Conservation (phyloP, 2,113 vertebrate species). For the Candoia aspera region DNA sequence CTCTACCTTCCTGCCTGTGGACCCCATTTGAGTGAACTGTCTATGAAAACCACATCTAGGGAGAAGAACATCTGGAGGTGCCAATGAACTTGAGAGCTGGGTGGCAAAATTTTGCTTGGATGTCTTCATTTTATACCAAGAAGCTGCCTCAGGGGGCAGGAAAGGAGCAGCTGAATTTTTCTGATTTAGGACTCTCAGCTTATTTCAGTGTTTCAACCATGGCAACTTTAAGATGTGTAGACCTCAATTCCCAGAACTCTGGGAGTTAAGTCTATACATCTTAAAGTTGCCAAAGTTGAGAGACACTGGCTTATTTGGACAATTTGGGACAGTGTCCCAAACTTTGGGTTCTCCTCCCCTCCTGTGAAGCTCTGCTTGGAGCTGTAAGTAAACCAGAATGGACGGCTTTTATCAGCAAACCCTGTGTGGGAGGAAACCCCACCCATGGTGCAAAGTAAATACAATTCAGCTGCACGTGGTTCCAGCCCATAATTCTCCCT, state of each 20-base stretch:
- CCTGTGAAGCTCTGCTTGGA: background rate
- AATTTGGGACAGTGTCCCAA: background rate
- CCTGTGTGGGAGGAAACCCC: too few species aligned
- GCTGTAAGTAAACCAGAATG: background rate
- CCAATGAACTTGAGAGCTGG: background rate
- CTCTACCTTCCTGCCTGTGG: too few species aligned
- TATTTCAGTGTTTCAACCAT: background rate
- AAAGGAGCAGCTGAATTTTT: background rate
- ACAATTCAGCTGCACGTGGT: background rate
- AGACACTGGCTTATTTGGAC: background rate
- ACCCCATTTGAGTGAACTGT: background rate
- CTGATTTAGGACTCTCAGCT: background rate
- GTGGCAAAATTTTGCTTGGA: background rate
- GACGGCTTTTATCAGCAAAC: background rate
- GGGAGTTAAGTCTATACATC: background rate
- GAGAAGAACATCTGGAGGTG: background rate
- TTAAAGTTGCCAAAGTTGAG: background rate
- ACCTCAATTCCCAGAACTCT: background rate
- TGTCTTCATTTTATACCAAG: background rate
- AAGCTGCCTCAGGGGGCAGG: background rate
- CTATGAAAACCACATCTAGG: background rate
- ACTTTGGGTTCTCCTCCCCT: background rate
- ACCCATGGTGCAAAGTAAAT: background rate
- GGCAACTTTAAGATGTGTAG: background rate
- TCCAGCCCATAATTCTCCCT: background rate